A percentile compares a stretch with the other conserved stretches of the same genome.
phyloP scores from a whole-genome alignment of 2,797 vertebrate species.

The Natrix natrix region DNA sequence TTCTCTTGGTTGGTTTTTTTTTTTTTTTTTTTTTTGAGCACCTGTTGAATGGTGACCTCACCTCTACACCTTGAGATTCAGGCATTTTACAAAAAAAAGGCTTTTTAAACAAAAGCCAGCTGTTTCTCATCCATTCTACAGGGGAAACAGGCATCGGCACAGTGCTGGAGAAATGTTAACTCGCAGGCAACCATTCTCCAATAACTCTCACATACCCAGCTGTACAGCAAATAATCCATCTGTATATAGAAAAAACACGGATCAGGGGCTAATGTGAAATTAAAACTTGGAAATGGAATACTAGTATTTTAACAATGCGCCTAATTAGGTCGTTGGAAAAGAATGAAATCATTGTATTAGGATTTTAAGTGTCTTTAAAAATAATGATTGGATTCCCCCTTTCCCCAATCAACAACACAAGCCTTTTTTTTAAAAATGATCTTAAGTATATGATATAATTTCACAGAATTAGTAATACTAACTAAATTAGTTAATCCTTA shows the following conservation, averaged over 20 bases:
- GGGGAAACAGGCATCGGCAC: slow-evolving; percentile 57
- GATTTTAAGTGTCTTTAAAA: slow-evolving; percentile 42
- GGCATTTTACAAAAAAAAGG: slow-evolving; percentile 72
- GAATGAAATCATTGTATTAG: slow-evolving; percentile 53
- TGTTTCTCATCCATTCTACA: slow-evolving; percentile 72
- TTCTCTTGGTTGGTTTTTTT: slow-evolving; percentile 8
- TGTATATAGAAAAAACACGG: slow-evolving; percentile 31
- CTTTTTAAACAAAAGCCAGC: slow-evolving; percentile 79
- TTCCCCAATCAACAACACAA: slow-evolving; percentile 31
- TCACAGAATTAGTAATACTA: slow-evolving; percentile 32
- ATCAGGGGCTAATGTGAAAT: slow-evolving; percentile 34
- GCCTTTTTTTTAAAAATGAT: slow-evolving; percentile 33
- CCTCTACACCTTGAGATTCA: slow-evolving; percentile 72
- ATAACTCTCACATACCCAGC: slow-evolving; percentile 66
- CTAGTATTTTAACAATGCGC: slow-evolving; percentile 19
- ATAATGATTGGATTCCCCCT: background rate
- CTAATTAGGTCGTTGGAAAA: slow-evolving; percentile 49
- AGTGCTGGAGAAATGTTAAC: slow-evolving; percentile 64
- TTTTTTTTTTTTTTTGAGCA: slow-evolving; percentile 57
- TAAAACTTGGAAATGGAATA: slow-evolving; percentile 47
- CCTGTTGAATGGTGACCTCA: slow-evolving; percentile 79
- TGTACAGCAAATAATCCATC: slow-evolving; percentile 41
- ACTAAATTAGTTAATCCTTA: slow-evolving; percentile 46
- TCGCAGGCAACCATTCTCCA: slow-evolving; percentile 69
- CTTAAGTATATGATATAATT: slow-evolving; percentile 34